Evolutionary conservation across 1,140 invertebrate species (phyloP), one percentile per base, ranked within the genome.

Genomic region (Bombus polaris): DNA sequence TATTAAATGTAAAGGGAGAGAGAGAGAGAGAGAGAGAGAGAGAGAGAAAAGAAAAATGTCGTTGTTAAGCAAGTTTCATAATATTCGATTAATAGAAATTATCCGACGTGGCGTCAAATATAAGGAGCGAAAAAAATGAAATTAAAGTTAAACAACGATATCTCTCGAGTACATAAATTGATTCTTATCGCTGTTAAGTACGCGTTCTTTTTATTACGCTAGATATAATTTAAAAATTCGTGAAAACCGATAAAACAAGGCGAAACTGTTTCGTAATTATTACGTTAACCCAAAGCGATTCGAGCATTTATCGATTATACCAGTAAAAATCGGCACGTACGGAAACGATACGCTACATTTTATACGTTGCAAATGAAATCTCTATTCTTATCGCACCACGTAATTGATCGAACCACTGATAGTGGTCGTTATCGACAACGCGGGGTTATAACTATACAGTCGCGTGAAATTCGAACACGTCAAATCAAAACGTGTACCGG

Each of bases 321-420:
- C 18, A 25, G 72, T 53, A 22, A 39, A 76, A 68, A 68, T 73
- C 62, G 59, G 53, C 62, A 44, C 8, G n/a, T 12, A 2, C 37
- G 18, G 44, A 25, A 32, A 75, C 28, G 25, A 32, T 82, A 25
- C 47, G 32, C 39, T 9, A 2, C 32, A 28, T n/a, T 37, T 18
- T 12, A 13, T 25, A 42, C 39, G n/a, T 2, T 37, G 13, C 12
- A 32, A 59, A 57, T 28, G n/a, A 83, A 75, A 65, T 66, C 39
- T 59, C 35, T 9, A 65, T 74, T 18, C 25, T 82, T 82, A 82
- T 82, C 81, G 37, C 10, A 6, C 39, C 8, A 5, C 32, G 72
- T 76, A 65, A 83, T 53, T 53, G 37, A 82, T 74, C 57, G 57
- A 22, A 32, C 37, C 39, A 10, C 4, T 2, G 42, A 53, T 76